These are phyloP conservation scores for Pachypsylla venusta DNA, from an alignment of 1,140 invertebrate species.

Conservation along the genomic window DNA sequence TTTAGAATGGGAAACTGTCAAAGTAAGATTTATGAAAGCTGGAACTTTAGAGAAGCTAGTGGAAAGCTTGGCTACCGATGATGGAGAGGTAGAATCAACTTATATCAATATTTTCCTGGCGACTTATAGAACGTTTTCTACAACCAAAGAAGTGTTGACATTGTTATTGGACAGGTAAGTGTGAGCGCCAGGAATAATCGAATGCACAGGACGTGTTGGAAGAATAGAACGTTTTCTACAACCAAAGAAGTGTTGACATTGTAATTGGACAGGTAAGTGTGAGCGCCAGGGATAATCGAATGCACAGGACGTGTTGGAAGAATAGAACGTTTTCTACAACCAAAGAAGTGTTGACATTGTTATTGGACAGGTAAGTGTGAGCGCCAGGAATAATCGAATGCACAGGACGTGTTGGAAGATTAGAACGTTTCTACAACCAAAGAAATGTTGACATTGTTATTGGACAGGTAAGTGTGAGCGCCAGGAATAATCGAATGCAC, in stretches of 20 bases:
- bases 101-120: constrained; percentile 96
- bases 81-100: constrained; percentile 90
- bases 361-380: constrained; percentile 53
- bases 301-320: too few species aligned
- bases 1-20: constrained; percentile 98
- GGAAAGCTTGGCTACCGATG: constrained; percentile 79
- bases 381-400: neutral
- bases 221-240: too few species aligned
- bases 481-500: too few species aligned
- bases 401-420: too few species aligned
- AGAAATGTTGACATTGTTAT: constrained; percentile 63
- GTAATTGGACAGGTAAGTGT: constrained; percentile 55
- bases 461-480: constrained; percentile 56
- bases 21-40: constrained; percentile 86
- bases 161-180: constrained; percentile 61
- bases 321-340: constrained; percentile 73
- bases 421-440: too few species aligned
- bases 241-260: constrained; percentile 71
- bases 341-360: constrained; percentile 60
- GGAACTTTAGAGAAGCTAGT: constrained; percentile 88
- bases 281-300: too few species aligned
- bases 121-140: constrained; percentile 79
- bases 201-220: too few species aligned
- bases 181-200: too few species aligned
- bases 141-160: constrained; percentile 62